A percentile compares a stretch with the other conserved stretches of the same genome.
Conservation (phyloP, 2,113 vertebrate genomes). For the Apteryx mantelli region DNA sequence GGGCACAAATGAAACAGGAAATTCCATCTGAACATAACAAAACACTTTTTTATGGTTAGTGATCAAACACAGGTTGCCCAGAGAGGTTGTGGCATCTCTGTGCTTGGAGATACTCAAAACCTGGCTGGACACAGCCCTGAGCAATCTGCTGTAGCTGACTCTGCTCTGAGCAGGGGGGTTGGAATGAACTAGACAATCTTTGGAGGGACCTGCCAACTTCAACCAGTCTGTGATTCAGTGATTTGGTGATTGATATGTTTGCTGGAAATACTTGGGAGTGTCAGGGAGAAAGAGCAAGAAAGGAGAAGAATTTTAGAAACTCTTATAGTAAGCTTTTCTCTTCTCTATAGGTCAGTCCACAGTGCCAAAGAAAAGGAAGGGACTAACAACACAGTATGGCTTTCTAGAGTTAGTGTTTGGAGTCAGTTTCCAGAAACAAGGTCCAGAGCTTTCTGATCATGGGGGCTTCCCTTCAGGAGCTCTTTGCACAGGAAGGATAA, state of each 20-base stretch:
- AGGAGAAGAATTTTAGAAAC: not conserved
- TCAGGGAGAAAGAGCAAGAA: not conserved
- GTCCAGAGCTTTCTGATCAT: not conserved
- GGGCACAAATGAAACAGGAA: not conserved
- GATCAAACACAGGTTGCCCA: too few relatives aligned
- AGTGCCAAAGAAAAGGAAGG: not conserved
- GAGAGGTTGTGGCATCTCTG: too few relatives aligned
- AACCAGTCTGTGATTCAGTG: too few relatives aligned
- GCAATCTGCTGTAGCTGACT: too few relatives aligned
- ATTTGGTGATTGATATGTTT: not conserved
- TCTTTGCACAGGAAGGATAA: not conserved
- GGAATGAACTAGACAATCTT: too few relatives aligned
- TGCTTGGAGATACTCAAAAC: too few relatives aligned
- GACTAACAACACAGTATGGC: not conserved
- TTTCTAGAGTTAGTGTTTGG: not conserved
- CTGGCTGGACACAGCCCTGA: too few relatives aligned
- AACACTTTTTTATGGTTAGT: too few relatives aligned
- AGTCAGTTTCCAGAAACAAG: not conserved
- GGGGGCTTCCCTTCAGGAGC: fast-evolving
- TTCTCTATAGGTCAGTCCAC: not conserved
- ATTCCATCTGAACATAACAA: not conserved
- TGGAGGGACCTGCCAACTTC: too few relatives aligned
- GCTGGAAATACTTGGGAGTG: not conserved
- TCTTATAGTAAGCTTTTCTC: not conserved
- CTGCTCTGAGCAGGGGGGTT: too few relatives aligned